These are phyloP conservation scores for Brachypalpus laphriformis DNA, from an alignment of 2,888 invertebrate species.

Conservation along the genomic window DNA sequence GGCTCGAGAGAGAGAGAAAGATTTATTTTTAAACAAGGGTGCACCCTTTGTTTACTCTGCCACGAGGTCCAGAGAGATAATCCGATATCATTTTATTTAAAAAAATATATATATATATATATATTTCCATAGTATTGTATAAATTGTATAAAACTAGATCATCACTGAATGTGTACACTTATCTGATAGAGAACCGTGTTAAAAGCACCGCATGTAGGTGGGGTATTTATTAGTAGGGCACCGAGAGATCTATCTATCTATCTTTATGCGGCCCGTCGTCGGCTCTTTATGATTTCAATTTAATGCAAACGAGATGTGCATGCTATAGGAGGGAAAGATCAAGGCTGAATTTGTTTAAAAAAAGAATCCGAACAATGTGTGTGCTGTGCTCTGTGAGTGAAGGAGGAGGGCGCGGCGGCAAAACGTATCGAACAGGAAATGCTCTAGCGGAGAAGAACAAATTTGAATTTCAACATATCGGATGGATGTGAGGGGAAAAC, in stretches of 20 bases:
- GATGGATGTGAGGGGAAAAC: neutral
- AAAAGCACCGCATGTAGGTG: constrained; percentile 32
- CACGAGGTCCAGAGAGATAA: neutral
- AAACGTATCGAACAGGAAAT: constrained; percentile 27
- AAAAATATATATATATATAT: constrained; percentile 6
- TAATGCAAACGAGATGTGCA: constrained; percentile 28
- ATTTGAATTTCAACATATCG: constrained; percentile 12
- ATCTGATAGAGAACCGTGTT: constrained; percentile 48
- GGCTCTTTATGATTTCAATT: constrained; percentile 39
- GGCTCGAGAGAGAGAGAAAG: neutral
- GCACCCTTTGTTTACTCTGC: constrained; percentile 62
- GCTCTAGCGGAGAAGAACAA: neutral
- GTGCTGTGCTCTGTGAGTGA: no score
- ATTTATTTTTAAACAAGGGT: constrained; percentile 68
- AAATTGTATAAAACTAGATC: constrained; percentile 49
- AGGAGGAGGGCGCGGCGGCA: neutral
- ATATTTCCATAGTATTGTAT: constrained; percentile 40
- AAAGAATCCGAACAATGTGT: neutral
- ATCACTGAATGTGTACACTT: constrained; percentile 22
- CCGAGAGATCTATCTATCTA: constrained; percentile 1
- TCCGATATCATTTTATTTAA: constrained; percentile 21
- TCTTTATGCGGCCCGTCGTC: neutral
- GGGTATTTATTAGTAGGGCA: constrained; percentile 39
- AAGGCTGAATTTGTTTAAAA: constrained; percentile 58
- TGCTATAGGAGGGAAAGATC: constrained; percentile 48